These are phyloP conservation scores for Lepidotrigona ventralis DNA, from an alignment of 1,140 invertebrate species.

Conservation along the genomic window DNA sequence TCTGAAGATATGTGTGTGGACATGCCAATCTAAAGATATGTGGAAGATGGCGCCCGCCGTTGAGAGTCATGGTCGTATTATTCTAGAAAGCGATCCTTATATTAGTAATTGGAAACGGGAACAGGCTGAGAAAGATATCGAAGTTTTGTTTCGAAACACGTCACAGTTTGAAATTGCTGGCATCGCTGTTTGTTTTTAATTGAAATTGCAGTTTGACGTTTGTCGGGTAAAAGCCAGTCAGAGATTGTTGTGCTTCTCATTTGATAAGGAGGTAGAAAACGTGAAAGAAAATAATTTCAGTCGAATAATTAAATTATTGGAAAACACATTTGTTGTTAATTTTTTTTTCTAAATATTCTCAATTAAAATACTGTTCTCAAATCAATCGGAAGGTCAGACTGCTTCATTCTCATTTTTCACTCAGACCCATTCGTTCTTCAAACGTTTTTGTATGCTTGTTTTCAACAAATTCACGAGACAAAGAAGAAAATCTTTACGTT, in stretches of 20 bases:
- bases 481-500: slow-evolving; percentile 8
- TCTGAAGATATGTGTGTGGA: background rate
- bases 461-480: background rate
- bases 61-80: slow-evolving; percentile 45
- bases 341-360: background rate
- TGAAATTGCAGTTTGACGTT: background rate
- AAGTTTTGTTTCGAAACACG: background rate
- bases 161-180: background rate
- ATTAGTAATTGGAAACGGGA: slow-evolving; percentile 57
- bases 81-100: slow-evolving; percentile 58
- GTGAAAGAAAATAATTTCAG: background rate
- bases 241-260: background rate
- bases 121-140: slow-evolving; percentile 54
- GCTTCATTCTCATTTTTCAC: background rate
- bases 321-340: background rate
- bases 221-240: background rate
- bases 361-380: background rate
- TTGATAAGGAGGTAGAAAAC: too few relatives aligned
- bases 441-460: slow-evolving; percentile 3
- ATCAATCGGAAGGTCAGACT: too few relatives aligned
- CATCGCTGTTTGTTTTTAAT: background rate
- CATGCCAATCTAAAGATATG: background rate
- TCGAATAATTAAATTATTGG: background rate
- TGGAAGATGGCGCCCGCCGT: slow-evolving; percentile 62
- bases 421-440: slow-evolving; percentile 6